Percentiles rank a stretch among this genome's conserved stretches.
These are phyloP conservation scores for Axis porcinus DNA, from an alignment of 2,113 vertebrate species.

Conservation along the genomic window DNA sequence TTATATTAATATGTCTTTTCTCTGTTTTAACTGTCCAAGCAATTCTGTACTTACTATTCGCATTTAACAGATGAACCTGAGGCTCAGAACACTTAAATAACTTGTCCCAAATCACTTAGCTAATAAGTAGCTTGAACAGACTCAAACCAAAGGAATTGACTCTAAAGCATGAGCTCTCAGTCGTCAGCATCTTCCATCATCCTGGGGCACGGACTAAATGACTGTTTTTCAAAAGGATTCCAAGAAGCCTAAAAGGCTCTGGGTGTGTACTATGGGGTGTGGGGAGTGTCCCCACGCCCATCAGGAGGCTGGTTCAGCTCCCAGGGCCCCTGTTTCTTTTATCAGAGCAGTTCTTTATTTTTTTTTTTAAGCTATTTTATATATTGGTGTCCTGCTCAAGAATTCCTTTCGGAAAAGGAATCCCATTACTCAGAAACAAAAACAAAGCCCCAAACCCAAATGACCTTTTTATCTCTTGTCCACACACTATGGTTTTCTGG, in stretches of 20 bases:
- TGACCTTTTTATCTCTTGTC: background rate
- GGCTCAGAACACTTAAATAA: background rate
- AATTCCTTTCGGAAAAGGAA: background rate
- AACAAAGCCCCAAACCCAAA: background rate
- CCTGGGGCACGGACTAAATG: background rate
- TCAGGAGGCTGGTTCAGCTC: background rate
- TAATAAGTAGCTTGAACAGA: background rate
- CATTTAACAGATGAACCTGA: background rate
- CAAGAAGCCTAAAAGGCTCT: background rate
- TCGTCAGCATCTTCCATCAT: too few species aligned
- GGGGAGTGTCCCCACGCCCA: background rate
- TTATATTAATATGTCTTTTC: background rate
- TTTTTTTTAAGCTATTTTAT: background rate
- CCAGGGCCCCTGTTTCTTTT: background rate
- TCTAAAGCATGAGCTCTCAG: background rate
- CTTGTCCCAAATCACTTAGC: background rate
- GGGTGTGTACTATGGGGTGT: background rate
- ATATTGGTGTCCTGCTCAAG: background rate
- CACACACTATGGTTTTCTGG: background rate
- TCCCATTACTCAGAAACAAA: background rate
- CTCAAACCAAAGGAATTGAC: background rate
- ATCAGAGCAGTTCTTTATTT: background rate
- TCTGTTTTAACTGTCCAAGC: background rate
- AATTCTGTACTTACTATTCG: background rate
- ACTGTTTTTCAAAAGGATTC: background rate